Base-by-base conservation (phyloP, 1,140 invertebrate species). In the Leptestheria dahalacensis region DNA sequence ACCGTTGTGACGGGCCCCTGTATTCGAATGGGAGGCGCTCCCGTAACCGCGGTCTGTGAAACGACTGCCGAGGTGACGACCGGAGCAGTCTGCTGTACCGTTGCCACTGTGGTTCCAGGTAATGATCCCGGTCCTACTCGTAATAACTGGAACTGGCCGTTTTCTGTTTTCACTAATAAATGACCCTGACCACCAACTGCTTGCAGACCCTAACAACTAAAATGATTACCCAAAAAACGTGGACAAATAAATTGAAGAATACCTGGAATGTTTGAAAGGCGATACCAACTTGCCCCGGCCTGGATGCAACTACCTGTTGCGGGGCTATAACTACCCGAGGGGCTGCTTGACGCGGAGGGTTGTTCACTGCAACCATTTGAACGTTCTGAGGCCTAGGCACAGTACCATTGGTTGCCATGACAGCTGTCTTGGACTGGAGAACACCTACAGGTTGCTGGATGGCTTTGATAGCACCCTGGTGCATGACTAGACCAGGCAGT, bases 131-230 rank as follows among this genome's bases (percentile, higher is more conserved):
- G 83, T 61, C 86, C 86, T 64, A 92, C 86, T 71, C 88, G 82
- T 63, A 96, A 75, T 66, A 95, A 76, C 73, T 95, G 89, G 74
- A 86, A 90, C 70, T 92, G 88, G 64, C 91, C 92, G 79, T 88
- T 92, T 77, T 96, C 91, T 69, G 91, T 94, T 77, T 94, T 93
- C 68, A 96, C 75, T 65, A 94, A 77, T 67, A 94, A 77, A 74
- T 88, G 86, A 67, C 85, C 85, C 71, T 82, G 88, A 74, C 83
- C 84, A 71, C 83, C 88, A 68, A 82, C 82, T 75, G 82, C 83
- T 75, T 85, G 88, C 64, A 88, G 77, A 71, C 83, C 81, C 57
- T 21, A 65, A 67, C 28, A 71, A 67, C 12, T 68, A 68, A 51
- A 26, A 58, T 6, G 29, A 62, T 10, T n/a, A 61, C 55, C 46